Evolutionary conservation across 1,140 invertebrate genomes (phyloP), one percentile per base, ranked within the genome.

Genomic region (Trachelipus rathkii): DNA sequence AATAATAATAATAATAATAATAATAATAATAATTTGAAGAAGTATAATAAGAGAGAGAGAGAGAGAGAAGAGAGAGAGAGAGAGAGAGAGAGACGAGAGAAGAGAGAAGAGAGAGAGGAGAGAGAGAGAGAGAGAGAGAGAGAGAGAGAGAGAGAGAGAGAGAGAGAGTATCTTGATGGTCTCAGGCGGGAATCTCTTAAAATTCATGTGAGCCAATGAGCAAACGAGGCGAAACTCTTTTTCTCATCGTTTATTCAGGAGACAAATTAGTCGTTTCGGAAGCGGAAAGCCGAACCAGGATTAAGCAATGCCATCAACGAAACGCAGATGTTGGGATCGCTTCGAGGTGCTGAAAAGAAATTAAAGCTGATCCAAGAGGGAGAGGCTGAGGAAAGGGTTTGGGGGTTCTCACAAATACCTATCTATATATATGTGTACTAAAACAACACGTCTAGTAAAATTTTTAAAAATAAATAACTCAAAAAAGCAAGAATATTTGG

Each of bases 231-330:
- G 50, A 60, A 19, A 60, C 50, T 60, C 50, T 19, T 60, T 8
- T 19, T 13, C 50, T 60, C 50, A 60, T 60, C 50, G 50, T 60
- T 60, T 60, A 60, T 60, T 60, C 50, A 60, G 50, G 50, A 60
- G 50, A 60, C 50, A 60, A 60, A 60, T 60, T 60, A 60, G 50
- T 60, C 50, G 11, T 19, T 60, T 60, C 8, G 11, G 50, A 60
- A 60, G 50, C 1, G 50, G 11, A 60, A 33, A 60, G 50, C 11
- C 50, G 50, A 4, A 60, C 50, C 8, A 19, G 50, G 50, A 60
- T 60, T 60, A 60, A 60, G 50, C 50, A 60, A 60, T 60, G 50
- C 50, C 50, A 60, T 60, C 50, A 60, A 60, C 50, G 50, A 60
- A 60, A 2, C 50, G 8, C 50, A 60, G 50, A 60, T 60, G 50